Conservation (phyloP, 2,113 vertebrate species). For the Irena cyanogastra region DNA sequence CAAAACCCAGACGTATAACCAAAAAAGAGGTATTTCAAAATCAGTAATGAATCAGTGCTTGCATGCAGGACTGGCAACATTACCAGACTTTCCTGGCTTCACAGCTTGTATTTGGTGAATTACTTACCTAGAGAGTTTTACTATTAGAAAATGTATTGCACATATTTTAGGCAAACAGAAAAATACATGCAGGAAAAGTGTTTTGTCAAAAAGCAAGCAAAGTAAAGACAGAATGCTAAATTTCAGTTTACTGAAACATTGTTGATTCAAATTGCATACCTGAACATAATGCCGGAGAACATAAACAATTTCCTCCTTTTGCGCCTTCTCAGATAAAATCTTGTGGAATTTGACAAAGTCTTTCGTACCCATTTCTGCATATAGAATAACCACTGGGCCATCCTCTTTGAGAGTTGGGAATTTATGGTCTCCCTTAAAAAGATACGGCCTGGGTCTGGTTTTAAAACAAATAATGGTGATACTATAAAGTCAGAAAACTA, state of each 20-base stretch:
- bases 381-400: slow-evolving; percentile 86
- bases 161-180: not conserved
- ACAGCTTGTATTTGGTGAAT: not conserved
- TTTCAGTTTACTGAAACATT: not conserved
- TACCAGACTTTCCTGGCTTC: not conserved
- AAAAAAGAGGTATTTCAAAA: not conserved
- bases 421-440: slow-evolving; percentile 88
- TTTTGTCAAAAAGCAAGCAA: not conserved
- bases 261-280: slow-evolving; percentile 71
- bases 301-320: slow-evolving; percentile 81
- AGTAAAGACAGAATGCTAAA: not conserved
- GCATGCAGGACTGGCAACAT: not conserved
- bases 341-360: slow-evolving; percentile 88
- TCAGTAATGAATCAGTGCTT: not conserved
- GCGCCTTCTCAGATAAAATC: slow-evolving; percentile 80
- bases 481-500: not conserved
- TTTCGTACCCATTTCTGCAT: slow-evolving; percentile 93
- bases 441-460: slow-evolving; percentile 85
- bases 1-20: not conserved
- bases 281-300: slow-evolving; percentile 89
- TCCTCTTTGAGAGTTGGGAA: slow-evolving; percentile 80
- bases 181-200: not conserved
- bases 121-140: not conserved
- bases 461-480: slow-evolving; percentile 28
- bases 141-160: not conserved